Evolutionary conservation across 2,797 vertebrate species (phyloP).

Genomic region (Botia kubotai): DNA sequence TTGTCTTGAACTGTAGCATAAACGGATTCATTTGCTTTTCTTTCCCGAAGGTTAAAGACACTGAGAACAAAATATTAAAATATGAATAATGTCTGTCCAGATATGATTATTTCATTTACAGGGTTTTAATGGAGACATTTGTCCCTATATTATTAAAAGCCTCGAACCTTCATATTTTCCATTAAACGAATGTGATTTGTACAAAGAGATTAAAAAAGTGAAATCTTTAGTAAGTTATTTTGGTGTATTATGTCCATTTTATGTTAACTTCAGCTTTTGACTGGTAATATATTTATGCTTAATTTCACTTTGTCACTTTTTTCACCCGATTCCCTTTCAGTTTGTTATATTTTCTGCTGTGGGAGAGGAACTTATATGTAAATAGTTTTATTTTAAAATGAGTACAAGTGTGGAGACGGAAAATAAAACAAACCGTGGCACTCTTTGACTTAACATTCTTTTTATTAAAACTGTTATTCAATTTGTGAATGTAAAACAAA

Average conservation of each 20-base stretch:
- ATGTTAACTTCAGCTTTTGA: constrained; percentile 47
- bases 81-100: constrained; percentile 11
- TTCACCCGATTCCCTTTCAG: constrained; percentile 57
- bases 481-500: no score
- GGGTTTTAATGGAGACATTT: constrained; percentile 10
- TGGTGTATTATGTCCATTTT: constrained; percentile 27
- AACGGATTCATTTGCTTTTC: neutral
- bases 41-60: constrained; percentile 6
- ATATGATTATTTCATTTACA: constrained; percentile 25
- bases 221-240: constrained; percentile 38
- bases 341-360: constrained; percentile 65
- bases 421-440: constrained; percentile 68
- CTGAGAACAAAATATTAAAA: neutral
- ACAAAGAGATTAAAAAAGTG: constrained; percentile 18
- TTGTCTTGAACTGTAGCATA: constrained; percentile 13
- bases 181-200: constrained; percentile 12
- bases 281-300: constrained; percentile 65
- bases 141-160: constrained; percentile 1
- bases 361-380: constrained; percentile 76
- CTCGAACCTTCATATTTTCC: constrained; percentile 15
- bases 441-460: constrained; percentile 11
- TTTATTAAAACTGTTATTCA: neutral
- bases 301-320: constrained; percentile 64
- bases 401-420: constrained; percentile 71
- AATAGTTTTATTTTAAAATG: constrained; percentile 75